A percentile compares a stretch with the other conserved stretches of the same genome.
Conservation (phyloP, 1,140 invertebrate genomes). For the Pseudobourletiella spinata region DNA sequence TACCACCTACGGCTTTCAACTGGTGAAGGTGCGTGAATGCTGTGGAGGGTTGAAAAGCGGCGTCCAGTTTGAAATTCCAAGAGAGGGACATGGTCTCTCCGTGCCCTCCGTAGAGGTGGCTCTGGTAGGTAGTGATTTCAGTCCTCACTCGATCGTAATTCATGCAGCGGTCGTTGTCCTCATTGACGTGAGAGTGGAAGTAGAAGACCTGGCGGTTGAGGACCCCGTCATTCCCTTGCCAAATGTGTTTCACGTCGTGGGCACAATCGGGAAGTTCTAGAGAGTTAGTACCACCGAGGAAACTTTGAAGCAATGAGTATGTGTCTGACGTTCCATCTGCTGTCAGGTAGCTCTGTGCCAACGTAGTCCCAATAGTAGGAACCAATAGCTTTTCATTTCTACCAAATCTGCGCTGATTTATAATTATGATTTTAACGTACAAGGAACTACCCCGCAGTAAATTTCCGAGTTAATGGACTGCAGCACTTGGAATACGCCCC, state of each 20-base stretch:
- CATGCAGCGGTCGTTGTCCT: conserved; percentile 23
- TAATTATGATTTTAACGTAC: no score
- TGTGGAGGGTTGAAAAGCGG: conserved; percentile 20
- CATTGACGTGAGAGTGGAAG: conserved; percentile 14
- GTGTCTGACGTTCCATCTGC: conserved; percentile 17
- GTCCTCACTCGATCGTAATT: conserved; percentile 21
- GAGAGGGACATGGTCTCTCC: conserved; percentile 18
- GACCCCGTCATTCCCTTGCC: conserved; percentile 3
- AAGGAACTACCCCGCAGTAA: no score
- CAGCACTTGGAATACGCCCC: no score
- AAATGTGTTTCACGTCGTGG: conserved; percentile 8
- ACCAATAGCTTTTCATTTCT: no score
- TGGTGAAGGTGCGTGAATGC: conserved; percentile 22
- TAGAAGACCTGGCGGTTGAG: conserved; percentile 13
- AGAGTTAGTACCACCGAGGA: not conserved
- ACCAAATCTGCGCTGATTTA: no score
- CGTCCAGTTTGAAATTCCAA: conserved; percentile 25
- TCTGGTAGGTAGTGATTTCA: conserved; percentile 16
- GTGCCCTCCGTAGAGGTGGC: not conserved
- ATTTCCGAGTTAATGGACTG: no score
- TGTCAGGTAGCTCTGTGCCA: not conserved
- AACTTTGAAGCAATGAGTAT: conserved; percentile 2
- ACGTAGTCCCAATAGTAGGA: not conserved
- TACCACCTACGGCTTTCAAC: conserved; percentile 22
- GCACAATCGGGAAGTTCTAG: conserved; percentile 1